A percentile compares a stretch with the other conserved stretches of the same genome.
These are phyloP conservation scores for Caenorhabditis remanei DNA, from an alignment of 1,140 invertebrate genomes.

Conservation along the genomic window DNA sequence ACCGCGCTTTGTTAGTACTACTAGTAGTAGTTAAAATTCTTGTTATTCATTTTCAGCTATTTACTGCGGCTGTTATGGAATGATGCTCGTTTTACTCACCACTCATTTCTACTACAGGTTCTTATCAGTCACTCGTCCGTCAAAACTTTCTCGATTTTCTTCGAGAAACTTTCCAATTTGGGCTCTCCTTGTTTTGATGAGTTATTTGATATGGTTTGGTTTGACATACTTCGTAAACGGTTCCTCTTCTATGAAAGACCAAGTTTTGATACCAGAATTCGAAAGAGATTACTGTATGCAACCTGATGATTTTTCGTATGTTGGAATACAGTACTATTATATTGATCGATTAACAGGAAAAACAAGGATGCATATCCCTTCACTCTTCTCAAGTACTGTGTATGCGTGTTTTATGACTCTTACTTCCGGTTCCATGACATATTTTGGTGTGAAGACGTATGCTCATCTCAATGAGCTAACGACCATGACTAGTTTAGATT, in stretches of 20 bases:
- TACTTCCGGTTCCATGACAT: neutral
- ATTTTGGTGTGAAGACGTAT: neutral
- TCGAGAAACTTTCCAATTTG: neutral
- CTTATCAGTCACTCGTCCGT: neutral
- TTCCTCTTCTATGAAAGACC: neutral
- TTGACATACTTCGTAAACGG: neutral
- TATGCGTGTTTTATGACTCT: neutral
- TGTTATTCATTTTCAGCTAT: too few relatives aligned
- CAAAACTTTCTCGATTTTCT: neutral
- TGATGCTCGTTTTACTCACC: too few relatives aligned
- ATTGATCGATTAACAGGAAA: neutral
- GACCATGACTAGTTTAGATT: neutral
- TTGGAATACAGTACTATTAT: neutral
- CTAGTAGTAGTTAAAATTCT: too few relatives aligned
- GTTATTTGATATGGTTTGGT: neutral
- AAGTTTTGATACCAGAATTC: neutral
- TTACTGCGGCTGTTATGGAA: too few relatives aligned
- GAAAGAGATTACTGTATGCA: neutral
- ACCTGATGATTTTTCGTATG: neutral
- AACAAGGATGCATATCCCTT: neutral
- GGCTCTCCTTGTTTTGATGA: neutral
- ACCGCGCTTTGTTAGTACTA: neutral
- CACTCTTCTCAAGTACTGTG: neutral
- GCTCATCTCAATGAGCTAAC: neutral
- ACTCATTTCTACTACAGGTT: too few relatives aligned